Percentiles rank a stretch among this genome's conserved stretches.
These are phyloP conservation scores for Stomatorhinus walkeri DNA, from an alignment of 2,797 vertebrate genomes.

Conservation along the genomic window DNA sequence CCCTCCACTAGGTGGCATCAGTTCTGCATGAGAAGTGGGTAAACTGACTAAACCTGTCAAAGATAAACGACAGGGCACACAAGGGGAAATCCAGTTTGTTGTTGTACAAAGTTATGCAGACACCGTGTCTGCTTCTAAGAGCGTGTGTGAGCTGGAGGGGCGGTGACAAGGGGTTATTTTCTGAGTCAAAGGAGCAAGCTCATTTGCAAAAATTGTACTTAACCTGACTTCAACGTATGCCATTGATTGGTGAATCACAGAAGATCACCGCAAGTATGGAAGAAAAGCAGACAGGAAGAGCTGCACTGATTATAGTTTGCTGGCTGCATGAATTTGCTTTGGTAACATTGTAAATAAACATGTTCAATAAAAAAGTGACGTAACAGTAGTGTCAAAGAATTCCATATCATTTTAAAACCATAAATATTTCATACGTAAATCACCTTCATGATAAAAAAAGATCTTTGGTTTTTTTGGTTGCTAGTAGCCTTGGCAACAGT, in stretches of 20 bases:
- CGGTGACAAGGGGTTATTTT: conserved; percentile 3
- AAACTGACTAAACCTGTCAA: background rate
- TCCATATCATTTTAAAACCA: background rate
- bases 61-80: background rate
- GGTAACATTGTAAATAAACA: background rate
- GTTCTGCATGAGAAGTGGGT: background rate
- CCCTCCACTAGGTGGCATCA: background rate
- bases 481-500: background rate
- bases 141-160: background rate
- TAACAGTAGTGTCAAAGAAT: background rate
- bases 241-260: background rate
- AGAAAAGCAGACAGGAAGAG: background rate
- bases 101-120: conserved; percentile 5
- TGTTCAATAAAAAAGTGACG: background rate
- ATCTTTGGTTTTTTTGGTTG: background rate
- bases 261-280: background rate
- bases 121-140: background rate
- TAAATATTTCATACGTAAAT: background rate
- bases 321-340: background rate
- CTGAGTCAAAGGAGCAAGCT: background rate
- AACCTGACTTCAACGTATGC: background rate
- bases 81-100: conserved; percentile 15
- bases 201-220: background rate
- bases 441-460: background rate
- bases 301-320: conserved; percentile 1